Evolutionary conservation across 2,797 vertebrate genomes (phyloP).

Genomic region (Cacajao melanocephalus): DNA sequence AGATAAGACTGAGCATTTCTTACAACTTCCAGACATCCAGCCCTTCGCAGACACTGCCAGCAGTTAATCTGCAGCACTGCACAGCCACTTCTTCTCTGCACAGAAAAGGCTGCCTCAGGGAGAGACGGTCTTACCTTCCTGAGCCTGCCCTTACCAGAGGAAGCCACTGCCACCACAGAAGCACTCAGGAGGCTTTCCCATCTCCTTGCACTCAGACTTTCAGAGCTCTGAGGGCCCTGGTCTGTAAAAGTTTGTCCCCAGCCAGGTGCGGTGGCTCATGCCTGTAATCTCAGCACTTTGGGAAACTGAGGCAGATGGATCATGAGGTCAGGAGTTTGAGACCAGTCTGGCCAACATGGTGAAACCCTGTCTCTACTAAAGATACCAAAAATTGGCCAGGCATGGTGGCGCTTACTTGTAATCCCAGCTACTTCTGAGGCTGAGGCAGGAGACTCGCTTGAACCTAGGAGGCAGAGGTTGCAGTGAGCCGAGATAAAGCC

Average conservation of each 20-base stretch:
- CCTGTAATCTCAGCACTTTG: too few species aligned
- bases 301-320: too few species aligned
- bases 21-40: neutral
- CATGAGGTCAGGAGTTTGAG: too few species aligned
- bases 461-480: too few species aligned
- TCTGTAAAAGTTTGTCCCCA: neutral
- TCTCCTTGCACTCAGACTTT: neutral
- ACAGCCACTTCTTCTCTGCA: neutral
- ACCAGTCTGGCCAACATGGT: too few species aligned
- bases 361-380: too few species aligned
- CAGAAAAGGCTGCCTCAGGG: neutral
- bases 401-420: too few species aligned
- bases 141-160: neutral
- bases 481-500: rapidly evolving
- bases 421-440: too few species aligned
- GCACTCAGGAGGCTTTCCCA: neutral
- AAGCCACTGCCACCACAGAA: neutral
- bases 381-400: too few species aligned
- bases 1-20: neutral
- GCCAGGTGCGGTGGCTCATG: too few species aligned
- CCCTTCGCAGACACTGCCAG: neutral
- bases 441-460: too few species aligned
- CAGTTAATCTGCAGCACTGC: neutral
- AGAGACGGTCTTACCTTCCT: neutral
- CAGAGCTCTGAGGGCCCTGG: rapidly evolving